Base-by-base conservation (phyloP, 2,113 vertebrate genomes). In the Haemorhous mexicanus region DNA sequence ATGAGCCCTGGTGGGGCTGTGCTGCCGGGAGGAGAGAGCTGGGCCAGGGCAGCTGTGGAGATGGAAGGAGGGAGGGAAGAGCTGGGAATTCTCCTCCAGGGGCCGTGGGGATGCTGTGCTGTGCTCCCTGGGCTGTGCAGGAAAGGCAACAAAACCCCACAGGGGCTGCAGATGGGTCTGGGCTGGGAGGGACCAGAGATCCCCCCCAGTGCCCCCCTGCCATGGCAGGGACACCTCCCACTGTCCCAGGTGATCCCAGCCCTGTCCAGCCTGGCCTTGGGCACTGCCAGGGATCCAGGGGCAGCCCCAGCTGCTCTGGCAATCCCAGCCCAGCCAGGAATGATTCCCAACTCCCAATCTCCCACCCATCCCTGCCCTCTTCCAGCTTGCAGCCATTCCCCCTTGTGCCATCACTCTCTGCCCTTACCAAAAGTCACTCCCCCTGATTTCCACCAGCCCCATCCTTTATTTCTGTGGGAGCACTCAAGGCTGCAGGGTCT, bases 401-500 rank as follows among this genome's bases (percentile, higher is more conserved):
- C 30, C 16, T 9, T 11, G 11, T 15, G 49, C 58, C 28, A 1
- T 7, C 66, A 2, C 66, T 15, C 49, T 24, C 39, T 62, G 28
- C 41, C 63, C 56, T 8, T 7, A 18, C 2, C 2, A 9, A 16
- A n/a, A 21, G 19, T 35, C 41, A 0, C 41, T 30, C 20, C 7
- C 21, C 23, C 22, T 8, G 10, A 1, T 28, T 47, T 35, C 24
- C 16, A 30, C 0, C 5, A 21, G 5, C 19, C 30, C 20, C 24
- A 14, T 9, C 22, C 32, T 35, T 43, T 13, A 35, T 88, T 72
- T 9, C 1, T 6, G 0, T 5, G 30, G 52, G 37, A 7, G 4
- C 58, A 2, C 0, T 0, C 3, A 43, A 32, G 43, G 63, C 12
- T 10, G 43, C 32, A 32, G 43, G 3, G 4, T 3, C 10, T 7